phyloP scores from a whole-genome alignment of 2,888 invertebrate species.

The Amiota minor region DNA sequence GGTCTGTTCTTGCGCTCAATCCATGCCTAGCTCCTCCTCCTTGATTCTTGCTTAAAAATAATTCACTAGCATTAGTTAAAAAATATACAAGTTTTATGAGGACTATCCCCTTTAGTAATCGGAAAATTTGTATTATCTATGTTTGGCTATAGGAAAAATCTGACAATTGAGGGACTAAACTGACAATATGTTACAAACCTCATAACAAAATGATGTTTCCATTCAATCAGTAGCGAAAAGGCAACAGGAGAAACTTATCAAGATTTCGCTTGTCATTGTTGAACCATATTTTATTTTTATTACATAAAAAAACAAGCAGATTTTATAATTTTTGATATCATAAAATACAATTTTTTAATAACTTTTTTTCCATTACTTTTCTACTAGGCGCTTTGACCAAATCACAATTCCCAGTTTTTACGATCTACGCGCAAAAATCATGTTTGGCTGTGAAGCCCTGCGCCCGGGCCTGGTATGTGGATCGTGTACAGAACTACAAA shows the following conservation, averaged over 20 bases:
- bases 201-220: too few species aligned
- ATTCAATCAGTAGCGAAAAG: too few species aligned
- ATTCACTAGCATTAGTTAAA: too few species aligned
- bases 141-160: too few species aligned
- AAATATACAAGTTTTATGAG: too few species aligned
- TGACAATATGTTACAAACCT: too few species aligned
- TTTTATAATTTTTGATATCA: neutral
- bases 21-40: too few species aligned
- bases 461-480: conserved; percentile 94
- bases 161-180: too few species aligned
- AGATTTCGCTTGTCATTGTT: neutral
- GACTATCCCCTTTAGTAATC: too few species aligned
- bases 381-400: conserved; percentile 89
- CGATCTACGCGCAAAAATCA: conserved; percentile 95
- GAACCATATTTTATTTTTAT: neutral
- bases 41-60: too few species aligned
- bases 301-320: neutral
- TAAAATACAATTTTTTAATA: neutral
- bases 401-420: conserved; percentile 96
- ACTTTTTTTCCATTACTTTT: conserved; percentile 36
- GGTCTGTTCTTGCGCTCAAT: too few species aligned
- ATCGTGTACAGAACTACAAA: conserved; percentile 90
- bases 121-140: too few species aligned
- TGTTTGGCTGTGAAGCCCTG: conserved; percentile 91
- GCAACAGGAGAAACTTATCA: neutral